These are phyloP conservation scores for Menidia menidia DNA, from an alignment of 2,797 vertebrate genomes.

Conservation along the genomic window DNA sequence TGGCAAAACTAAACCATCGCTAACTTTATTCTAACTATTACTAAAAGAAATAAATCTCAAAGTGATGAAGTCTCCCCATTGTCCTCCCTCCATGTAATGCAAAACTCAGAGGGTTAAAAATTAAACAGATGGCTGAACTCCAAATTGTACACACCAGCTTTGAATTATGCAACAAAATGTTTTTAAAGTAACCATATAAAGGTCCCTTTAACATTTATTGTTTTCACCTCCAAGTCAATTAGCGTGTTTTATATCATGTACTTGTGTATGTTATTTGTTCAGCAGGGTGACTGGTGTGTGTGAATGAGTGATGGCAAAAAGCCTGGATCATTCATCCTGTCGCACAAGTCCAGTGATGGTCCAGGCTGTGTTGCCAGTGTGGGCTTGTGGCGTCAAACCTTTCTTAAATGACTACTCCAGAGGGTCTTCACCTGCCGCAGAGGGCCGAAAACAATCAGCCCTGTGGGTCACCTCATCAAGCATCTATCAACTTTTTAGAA, in stretches of 20 bases:
- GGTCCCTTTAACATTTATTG: slow-evolving; percentile 89
- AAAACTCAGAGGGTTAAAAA: slow-evolving; percentile 87
- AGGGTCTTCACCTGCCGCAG: slow-evolving; percentile 24
- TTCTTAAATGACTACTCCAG: slow-evolving; percentile 11
- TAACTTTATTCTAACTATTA: slow-evolving; percentile 71
- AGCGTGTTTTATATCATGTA: slow-evolving; percentile 32
- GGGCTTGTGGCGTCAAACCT: slow-evolving; percentile 27
- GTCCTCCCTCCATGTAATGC: slow-evolving; percentile 23
- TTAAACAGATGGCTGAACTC: slow-evolving; percentile 47
- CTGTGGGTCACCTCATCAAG: slow-evolving; percentile 47
- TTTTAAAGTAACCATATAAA: slow-evolving; percentile 42
- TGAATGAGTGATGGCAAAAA: slow-evolving; percentile 44
- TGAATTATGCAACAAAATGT: slow-evolving; percentile 40
- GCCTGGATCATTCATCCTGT: slow-evolving; percentile 41
- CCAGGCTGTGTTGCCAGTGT: slow-evolving; percentile 45
- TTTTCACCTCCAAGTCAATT: slow-evolving; percentile 63
- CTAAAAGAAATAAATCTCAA: slow-evolving; percentile 49
- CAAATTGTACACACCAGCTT: slow-evolving; percentile 56
- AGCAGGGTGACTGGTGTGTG: slow-evolving; percentile 37
- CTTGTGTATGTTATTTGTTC: slow-evolving; percentile 37
- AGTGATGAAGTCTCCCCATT: slow-evolving; percentile 14
- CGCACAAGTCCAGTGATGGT: slow-evolving; percentile 28
- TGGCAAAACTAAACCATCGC: slow-evolving; percentile 50
- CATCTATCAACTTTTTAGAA: slow-evolving; percentile 22
- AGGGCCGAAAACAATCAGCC: slow-evolving; percentile 46